A percentile compares a stretch with the other conserved stretches of the same genome.
Evolutionary conservation across 2,888 invertebrate species (phyloP).

Genomic region (Pharmacophagus antenor): DNA sequence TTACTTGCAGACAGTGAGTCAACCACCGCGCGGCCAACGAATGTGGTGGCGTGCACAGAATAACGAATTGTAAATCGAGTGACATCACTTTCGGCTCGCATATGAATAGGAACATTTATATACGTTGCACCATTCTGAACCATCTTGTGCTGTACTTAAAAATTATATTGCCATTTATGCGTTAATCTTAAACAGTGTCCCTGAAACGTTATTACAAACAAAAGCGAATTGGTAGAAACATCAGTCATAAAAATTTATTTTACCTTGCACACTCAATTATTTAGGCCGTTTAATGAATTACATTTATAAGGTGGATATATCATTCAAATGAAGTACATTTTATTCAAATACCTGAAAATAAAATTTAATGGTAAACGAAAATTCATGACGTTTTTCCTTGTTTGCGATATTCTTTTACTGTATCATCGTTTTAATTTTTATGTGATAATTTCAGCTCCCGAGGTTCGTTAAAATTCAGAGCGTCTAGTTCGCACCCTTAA

Average conservation of each 20-base stretch:
- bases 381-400: not conserved
- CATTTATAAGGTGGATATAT: no score
- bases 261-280: constrained; percentile 37
- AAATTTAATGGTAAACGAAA: not conserved
- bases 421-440: constrained; percentile 15
- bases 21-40: constrained; percentile 57
- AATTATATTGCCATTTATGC: constrained; percentile 43
- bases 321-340: not conserved
- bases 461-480: constrained; percentile 25
- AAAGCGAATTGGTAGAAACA: constrained; percentile 47
- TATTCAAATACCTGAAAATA: not conserved
- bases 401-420: not conserved
- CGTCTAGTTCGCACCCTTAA: constrained; percentile 24
- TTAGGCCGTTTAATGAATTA: not conserved
- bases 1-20: constrained; percentile 58
- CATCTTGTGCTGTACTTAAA: constrained; percentile 43
- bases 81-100: constrained; percentile 50
- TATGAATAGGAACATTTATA: constrained; percentile 45
- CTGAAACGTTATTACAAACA: constrained; percentile 54
- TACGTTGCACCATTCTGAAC: constrained; percentile 43
- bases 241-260: constrained; percentile 42
- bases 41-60: constrained; percentile 57
- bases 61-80: constrained; percentile 76
- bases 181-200: constrained; percentile 44
- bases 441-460: not conserved